Percentiles rank a stretch among this genome's conserved stretches.
phyloP scores from a whole-genome alignment of 2,797 vertebrate genomes.

The Melanotaenia pygmaea region DNA sequence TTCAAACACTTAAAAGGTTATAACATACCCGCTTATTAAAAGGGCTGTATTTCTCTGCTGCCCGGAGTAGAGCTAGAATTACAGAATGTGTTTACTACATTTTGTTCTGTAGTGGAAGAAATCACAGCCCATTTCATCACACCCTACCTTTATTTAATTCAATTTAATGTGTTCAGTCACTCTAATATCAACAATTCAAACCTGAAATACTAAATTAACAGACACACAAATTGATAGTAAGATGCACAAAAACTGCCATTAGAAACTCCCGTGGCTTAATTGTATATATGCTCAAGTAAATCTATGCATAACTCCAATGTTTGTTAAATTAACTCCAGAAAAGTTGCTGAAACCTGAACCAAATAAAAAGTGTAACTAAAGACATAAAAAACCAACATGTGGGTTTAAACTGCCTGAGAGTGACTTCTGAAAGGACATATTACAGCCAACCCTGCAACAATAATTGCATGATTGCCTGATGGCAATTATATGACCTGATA shows the following conservation, averaged over 20 bases:
- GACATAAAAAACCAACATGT: background rate
- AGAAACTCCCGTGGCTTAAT: too few species aligned
- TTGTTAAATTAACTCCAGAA: too few species aligned
- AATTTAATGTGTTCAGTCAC: background rate
- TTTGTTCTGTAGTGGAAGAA: slow-evolving; percentile 41
- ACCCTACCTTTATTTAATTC: background rate
- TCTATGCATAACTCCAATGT: too few species aligned
- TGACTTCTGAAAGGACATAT: background rate
- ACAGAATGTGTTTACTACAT: slow-evolving; percentile 46
- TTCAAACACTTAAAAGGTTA: slow-evolving; percentile 61
- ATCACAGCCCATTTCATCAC: slow-evolving; percentile 9
- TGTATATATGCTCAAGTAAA: background rate
- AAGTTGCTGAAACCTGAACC: too few species aligned
- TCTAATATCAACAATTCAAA: slow-evolving; percentile 20
- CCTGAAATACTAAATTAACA: background rate
- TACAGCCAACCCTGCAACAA: background rate
- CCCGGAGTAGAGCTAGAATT: slow-evolving; percentile 32
- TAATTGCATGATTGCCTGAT: too few species aligned
- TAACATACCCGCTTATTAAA: slow-evolving; percentile 51
- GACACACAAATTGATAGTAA: background rate
- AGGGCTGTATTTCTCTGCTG: slow-evolving; percentile 42
- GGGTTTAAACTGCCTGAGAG: background rate
- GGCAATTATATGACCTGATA: too few species aligned
- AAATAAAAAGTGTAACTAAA: background rate
- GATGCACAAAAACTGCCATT: background rate